Conservation (phyloP, 2,113 vertebrate genomes). For the Oxyruncus cristatus region DNA sequence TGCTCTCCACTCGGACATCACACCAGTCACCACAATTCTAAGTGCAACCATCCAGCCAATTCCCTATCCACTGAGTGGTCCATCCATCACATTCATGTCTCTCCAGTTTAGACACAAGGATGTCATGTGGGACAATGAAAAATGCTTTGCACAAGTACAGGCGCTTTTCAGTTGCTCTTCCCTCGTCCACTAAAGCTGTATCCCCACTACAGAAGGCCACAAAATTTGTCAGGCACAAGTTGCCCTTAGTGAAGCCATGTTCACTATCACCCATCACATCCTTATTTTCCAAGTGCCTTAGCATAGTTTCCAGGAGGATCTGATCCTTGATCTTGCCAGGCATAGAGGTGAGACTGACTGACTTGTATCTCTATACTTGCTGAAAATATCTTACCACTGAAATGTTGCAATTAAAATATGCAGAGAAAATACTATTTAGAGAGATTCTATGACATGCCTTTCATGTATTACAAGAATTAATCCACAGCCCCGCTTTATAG, state of each 20-base stretch:
- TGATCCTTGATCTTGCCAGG: not conserved
- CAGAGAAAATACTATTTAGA: not conserved
- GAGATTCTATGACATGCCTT: not conserved
- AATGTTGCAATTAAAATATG: not conserved
- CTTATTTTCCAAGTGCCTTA: not conserved
- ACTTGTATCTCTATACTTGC: not conserved
- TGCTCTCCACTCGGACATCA: accelerated
- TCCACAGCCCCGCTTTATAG: not conserved
- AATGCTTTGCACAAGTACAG: not conserved
- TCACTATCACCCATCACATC: not conserved
- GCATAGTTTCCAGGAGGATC: not conserved
- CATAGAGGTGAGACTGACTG: not conserved
- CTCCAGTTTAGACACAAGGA: not conserved
- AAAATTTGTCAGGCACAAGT: not conserved
- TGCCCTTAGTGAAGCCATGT: not conserved
- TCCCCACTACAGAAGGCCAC: accelerated
- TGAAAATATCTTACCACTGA: not conserved
- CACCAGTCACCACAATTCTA: accelerated
- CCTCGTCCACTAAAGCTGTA: not conserved
- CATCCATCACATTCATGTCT: not conserved
- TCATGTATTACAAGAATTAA: not conserved
- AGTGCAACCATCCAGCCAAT: not conserved
- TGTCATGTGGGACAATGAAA: not conserved
- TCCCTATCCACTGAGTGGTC: not conserved
- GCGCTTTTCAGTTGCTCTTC: not conserved